Percentiles rank a stretch among this genome's conserved stretches.
phyloP scores from a whole-genome alignment of 2,888 invertebrate genomes.

The Andrena haemorrhoa region DNA sequence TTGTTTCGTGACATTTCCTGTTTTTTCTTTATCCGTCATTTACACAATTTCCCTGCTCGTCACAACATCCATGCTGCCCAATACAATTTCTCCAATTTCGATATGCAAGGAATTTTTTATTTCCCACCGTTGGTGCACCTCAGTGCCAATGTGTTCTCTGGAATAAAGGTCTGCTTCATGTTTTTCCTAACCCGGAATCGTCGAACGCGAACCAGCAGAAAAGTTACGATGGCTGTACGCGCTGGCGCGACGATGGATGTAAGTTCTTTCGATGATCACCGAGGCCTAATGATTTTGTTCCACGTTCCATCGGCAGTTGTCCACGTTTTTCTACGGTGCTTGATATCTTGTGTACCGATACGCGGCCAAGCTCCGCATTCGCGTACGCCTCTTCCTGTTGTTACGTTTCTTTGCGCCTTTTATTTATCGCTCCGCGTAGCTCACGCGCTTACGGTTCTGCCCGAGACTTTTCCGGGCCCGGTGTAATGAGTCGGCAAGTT shows the following conservation, averaged over 20 bases:
- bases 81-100: neutral
- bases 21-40: neutral
- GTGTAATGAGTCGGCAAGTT: slow-evolving; percentile 68
- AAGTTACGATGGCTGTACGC: slow-evolving; percentile 49
- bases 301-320: slow-evolving; percentile 68
- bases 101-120: neutral
- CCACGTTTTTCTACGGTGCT: slow-evolving; percentile 61
- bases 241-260: slow-evolving; percentile 59
- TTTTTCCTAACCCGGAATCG: slow-evolving; percentile 12
- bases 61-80: neutral
- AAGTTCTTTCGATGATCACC: slow-evolving; percentile 65
- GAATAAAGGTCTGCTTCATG: neutral
- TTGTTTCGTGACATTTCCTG: neutral
- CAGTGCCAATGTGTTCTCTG: neutral
- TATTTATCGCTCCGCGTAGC: slow-evolving; percentile 77
- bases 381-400: slow-evolving; percentile 70
- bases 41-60: neutral
- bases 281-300: slow-evolving; percentile 70
- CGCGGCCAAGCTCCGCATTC: slow-evolving; percentile 68
- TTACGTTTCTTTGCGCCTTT: slow-evolving; percentile 69
- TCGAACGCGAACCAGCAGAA: slow-evolving; percentile 35
- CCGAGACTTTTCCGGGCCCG: slow-evolving; percentile 62
- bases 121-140: neutral
- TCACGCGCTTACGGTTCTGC: slow-evolving; percentile 71
- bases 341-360: slow-evolving; percentile 57